Conservation (phyloP, 2,797 vertebrate genomes). For the Octomys mimax region DNA sequence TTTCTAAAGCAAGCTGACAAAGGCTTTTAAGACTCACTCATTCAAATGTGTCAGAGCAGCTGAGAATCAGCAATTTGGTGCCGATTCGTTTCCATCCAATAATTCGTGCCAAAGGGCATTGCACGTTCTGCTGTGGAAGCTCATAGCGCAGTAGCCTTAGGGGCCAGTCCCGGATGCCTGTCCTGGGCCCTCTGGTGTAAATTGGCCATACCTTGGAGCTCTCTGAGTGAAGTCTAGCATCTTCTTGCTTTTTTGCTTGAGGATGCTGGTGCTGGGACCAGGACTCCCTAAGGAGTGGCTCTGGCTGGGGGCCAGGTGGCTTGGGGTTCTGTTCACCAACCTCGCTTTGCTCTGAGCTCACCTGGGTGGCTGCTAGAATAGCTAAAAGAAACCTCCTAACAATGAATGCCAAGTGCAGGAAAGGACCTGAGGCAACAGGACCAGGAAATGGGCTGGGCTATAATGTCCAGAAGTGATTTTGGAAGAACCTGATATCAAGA, state of each 20-base stretch:
- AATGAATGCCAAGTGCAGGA: background rate
- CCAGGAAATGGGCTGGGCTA: background rate
- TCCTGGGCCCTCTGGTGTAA: background rate
- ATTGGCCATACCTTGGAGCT: background rate
- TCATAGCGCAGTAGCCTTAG: background rate
- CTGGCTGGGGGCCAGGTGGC: background rate
- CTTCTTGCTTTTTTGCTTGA: background rate
- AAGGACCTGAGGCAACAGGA: rapidly evolving
- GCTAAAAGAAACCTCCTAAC: background rate
- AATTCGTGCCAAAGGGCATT: background rate
- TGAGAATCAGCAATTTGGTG: background rate
- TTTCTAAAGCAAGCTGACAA: slow-evolving; percentile 66
- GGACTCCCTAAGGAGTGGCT: rapidly evolving
- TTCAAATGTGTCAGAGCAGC: slow-evolving; percentile 50
- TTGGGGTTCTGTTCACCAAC: too few relatives aligned
- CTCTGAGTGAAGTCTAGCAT: rapidly evolving
- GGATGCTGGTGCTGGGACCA: background rate
- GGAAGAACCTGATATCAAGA: background rate
- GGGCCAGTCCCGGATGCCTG: too few relatives aligned
- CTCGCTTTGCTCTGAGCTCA: background rate
- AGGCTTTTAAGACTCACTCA: slow-evolving; percentile 50
- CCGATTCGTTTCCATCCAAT: background rate
- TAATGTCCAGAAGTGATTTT: background rate
- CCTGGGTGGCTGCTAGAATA: too few relatives aligned
- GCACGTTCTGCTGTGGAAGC: background rate